Conservation (phyloP, 2,797 vertebrate genomes). For the Rousettus madagascariensis region DNA sequence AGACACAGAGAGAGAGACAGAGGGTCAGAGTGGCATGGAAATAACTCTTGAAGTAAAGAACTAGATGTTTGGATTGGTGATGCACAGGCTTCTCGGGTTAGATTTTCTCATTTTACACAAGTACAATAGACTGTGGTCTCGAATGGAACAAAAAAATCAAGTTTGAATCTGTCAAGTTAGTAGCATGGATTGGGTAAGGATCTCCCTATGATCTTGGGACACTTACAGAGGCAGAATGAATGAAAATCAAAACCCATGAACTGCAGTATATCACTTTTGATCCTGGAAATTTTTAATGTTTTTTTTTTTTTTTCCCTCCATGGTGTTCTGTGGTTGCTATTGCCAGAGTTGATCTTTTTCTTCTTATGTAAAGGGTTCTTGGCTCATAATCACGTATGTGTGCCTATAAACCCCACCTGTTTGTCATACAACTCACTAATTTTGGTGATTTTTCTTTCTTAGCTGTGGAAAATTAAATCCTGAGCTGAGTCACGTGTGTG, state of each 20-base stretch:
- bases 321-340: not conserved
- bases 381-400: not conserved
- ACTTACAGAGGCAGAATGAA: not conserved
- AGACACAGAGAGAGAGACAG: too few species aligned
- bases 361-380: not conserved
- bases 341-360: not conserved
- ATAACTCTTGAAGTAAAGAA: not conserved
- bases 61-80: not conserved
- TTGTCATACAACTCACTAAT: conserved; percentile 7
- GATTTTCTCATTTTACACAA: not conserved
- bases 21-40: not conserved
- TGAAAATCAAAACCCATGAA: not conserved
- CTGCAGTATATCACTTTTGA: not conserved
- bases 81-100: not conserved
- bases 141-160: not conserved
- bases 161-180: not conserved
- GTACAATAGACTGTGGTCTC: not conserved
- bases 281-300: not conserved
- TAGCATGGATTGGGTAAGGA: not conserved
- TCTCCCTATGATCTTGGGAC: not conserved
- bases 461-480: conserved; percentile 99
- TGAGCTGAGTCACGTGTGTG: conserved; percentile 81
- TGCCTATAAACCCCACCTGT: not conserved
- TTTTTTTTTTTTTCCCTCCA: not conserved
- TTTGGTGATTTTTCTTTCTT: conserved; percentile 63